A percentile compares a stretch with the other conserved stretches of the same genome.
These are phyloP conservation scores for Oreochromis aureus DNA, from an alignment of 2,113 vertebrate species.

Conservation along the genomic window DNA sequence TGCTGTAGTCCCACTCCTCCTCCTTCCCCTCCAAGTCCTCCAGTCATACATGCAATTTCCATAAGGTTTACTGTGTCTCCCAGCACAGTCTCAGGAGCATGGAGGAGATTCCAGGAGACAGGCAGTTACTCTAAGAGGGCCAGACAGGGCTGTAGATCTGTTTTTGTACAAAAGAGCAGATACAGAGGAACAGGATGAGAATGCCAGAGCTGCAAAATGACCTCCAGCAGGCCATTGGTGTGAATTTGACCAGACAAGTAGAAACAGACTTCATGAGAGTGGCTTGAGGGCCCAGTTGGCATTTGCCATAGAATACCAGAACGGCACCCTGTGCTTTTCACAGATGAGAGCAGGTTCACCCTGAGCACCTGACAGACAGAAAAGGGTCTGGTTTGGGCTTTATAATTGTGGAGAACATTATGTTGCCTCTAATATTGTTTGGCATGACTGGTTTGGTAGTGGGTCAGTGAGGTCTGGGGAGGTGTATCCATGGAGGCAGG, in stretches of 20 bases:
- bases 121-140: neutral
- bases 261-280: neutral
- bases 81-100: neutral
- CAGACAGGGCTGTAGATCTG: neutral
- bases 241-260: neutral
- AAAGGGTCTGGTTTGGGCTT: neutral
- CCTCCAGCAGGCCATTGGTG: neutral
- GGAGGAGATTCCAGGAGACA: neutral
- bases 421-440: neutral
- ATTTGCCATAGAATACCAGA: neutral
- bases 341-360: neutral
- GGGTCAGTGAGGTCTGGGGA: neutral
- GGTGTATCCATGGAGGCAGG: neutral
- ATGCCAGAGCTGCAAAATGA: neutral
- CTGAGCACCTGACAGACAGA: neutral
- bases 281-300: neutral
- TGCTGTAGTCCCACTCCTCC: neutral
- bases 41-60: neutral
- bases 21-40: neutral
- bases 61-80: neutral
- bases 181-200: neutral
- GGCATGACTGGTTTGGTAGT: neutral
- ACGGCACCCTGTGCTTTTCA: neutral
- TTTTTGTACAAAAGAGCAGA: neutral
- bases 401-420: neutral